Evolutionary conservation across 1,140 invertebrate species (phyloP).

Genomic region (Drosophila fuyamai): DNA sequence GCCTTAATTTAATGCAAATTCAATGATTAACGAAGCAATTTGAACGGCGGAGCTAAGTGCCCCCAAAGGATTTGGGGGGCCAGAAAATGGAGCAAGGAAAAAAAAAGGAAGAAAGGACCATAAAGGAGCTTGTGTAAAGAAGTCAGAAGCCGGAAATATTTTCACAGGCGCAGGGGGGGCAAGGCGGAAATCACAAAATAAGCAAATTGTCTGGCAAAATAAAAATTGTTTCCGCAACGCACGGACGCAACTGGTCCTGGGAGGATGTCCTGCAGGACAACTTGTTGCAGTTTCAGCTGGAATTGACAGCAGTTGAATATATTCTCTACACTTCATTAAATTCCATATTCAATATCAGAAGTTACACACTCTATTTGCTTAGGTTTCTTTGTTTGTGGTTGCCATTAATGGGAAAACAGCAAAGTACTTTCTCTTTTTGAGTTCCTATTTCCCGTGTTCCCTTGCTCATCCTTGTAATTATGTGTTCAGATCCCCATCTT

Average conservation of each 20-base stretch:
- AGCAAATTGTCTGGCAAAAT: constrained; percentile 85
- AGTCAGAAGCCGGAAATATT: constrained; percentile 77
- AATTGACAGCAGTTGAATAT: not conserved
- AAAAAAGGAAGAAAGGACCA: constrained; percentile 20
- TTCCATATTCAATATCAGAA: too few species aligned
- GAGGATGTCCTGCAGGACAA: constrained; percentile 35
- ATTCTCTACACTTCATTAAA: too few species aligned
- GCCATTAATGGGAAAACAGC: not conserved
- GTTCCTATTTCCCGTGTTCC: not conserved
- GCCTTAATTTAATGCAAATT: constrained; percentile 22
- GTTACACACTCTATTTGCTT: not conserved
- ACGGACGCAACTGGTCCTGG: constrained; percentile 31
- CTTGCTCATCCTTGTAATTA: constrained; percentile 26
- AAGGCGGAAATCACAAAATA: constrained; percentile 83
- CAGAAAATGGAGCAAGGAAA: not conserved
- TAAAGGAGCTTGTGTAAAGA: constrained; percentile 12
- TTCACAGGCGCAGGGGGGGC: constrained; percentile 22
- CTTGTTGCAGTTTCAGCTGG: constrained; percentile 51
- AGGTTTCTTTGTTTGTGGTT: not conserved
- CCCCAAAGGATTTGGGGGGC: too few species aligned
- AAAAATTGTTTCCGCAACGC: constrained; percentile 83
- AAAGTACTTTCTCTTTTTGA: constrained; percentile 4
- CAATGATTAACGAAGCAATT: constrained; percentile 9
- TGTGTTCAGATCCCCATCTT: not conserved
- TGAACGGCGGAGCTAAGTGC: not conserved